These are phyloP conservation scores for Cactoblastis cactorum DNA, from an alignment of 2,888 invertebrate genomes.

Conservation along the genomic window DNA sequence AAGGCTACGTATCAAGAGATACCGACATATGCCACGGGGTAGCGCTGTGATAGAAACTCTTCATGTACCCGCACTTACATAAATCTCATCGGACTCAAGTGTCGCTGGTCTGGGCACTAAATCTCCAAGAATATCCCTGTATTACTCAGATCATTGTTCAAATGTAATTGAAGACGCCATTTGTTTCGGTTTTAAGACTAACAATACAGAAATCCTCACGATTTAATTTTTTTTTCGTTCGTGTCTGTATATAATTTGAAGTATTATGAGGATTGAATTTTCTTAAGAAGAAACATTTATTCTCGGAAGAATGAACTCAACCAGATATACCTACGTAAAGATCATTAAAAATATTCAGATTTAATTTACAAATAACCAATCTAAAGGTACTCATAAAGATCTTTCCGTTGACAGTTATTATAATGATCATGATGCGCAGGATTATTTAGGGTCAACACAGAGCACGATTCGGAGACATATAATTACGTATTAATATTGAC, in stretches of 20 bases:
- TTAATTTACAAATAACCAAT: conserved; percentile 4
- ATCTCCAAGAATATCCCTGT: conserved; percentile 37
- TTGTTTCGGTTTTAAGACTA: conserved; percentile 15
- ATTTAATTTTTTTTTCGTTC: conserved; percentile 6
- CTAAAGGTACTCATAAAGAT: conserved; percentile 7
- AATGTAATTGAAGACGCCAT: conserved; percentile 21
- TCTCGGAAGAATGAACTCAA: no score
- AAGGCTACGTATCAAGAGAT: conserved; percentile 24
- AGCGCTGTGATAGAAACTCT: conserved; percentile 2
- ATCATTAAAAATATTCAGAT: neutral
- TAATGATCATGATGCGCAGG: conserved; percentile 2
- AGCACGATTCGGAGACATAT: neutral
- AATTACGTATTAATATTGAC: conserved; percentile 8
- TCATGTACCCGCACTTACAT: conserved; percentile 30
- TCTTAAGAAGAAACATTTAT: no score
- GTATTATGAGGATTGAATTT: neutral
- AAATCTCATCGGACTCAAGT: conserved; percentile 47
- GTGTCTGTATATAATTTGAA: conserved; percentile 4
- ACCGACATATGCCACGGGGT: conserved; percentile 15
- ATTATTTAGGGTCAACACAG: neutral
- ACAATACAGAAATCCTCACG: conserved; percentile 13
- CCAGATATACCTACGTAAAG: no score
- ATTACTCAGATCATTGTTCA: conserved; percentile 36
- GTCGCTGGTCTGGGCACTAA: conserved; percentile 43
- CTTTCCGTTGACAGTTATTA: conserved; percentile 7